phyloP scores from a whole-genome alignment of 1,140 invertebrate species.

The Semibalanus balanoides region DNA sequence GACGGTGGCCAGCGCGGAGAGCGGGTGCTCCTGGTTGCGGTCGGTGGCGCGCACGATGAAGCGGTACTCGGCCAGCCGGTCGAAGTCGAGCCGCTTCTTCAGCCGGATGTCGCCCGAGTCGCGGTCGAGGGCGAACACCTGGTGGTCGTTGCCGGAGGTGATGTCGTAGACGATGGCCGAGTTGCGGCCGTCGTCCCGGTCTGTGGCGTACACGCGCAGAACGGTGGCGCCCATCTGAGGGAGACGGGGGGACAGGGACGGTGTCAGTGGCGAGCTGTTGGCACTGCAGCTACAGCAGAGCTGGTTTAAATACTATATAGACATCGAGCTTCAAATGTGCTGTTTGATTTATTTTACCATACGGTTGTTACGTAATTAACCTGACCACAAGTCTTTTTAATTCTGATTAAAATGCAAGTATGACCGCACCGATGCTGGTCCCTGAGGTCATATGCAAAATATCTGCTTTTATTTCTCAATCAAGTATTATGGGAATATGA shows the following conservation, averaged over 20 bases:
- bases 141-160: conserved; percentile 64
- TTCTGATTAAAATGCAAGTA: too few relatives aligned
- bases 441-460: too few relatives aligned
- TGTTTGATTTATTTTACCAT: too few relatives aligned
- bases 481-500: too few relatives aligned
- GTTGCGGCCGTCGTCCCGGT: conserved; percentile 65
- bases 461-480: too few relatives aligned
- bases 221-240: conserved; percentile 53
- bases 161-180: conserved; percentile 61
- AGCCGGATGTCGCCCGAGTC: conserved; percentile 33
- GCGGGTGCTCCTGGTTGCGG: conserved; percentile 42
- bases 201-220: conserved; percentile 65
- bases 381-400: too few relatives aligned
- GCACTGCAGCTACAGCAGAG: too few relatives aligned
- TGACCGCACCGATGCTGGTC: too few relatives aligned
- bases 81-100: conserved; percentile 48
- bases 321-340: too few relatives aligned
- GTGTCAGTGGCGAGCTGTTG: too few relatives aligned
- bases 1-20: conserved; percentile 54
- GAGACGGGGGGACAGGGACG: conserved; percentile 24
- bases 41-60: conserved; percentile 43
- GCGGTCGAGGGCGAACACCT: conserved; percentile 65
- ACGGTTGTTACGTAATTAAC: too few relatives aligned
- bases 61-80: conserved; percentile 40
- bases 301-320: too few relatives aligned